Evolutionary conservation across 2,888 invertebrate species (phyloP), one percentile per base, ranked within the genome.

Genomic region (Trissolcus japonicus): DNA sequence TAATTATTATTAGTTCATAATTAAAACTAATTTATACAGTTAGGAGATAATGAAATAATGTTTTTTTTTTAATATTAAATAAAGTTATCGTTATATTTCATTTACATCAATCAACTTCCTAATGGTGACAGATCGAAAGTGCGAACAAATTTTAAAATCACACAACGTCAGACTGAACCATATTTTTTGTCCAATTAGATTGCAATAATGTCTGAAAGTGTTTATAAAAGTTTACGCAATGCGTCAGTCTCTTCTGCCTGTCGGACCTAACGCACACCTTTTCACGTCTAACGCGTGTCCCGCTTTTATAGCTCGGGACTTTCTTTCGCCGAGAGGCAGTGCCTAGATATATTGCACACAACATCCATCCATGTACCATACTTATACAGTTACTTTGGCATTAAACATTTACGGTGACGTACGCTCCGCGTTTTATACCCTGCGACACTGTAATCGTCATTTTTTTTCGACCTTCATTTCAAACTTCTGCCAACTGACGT

Each of bases 281-380:
- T 63, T 63, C 68, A 68, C 74, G 53, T 63, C 68, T 67, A 68
- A 62, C 43, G 67, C 62, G 59, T 74, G 75, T 72, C 75, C 71
- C 75, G 68, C 67, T 75, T 71, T 63, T 66, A 56, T 53, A 14
- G 61, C 67, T 16, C 50, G 73, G 65, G 57, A 72, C 79, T 75
- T 79, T 79, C 76, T 76, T 76, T 76, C 63, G 41, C 72, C 51
- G 71, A 53, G 71, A 53, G 35, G 69, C 35, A 35, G 35, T 11
- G 9, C 54, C n/a, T 63, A 59, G 71, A 71, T 76, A 71, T 76
- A 61, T 60, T 60, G 61, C 61, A 55, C 55, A 60, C 76, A 71
- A 71, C 67, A 62, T 68, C 67, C 74, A 60, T 77, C 69, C 59
- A 65, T 68, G 72, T 77, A 68, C 76, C 72, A 66, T 69, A 73